Conservation (phyloP, 2,797 vertebrate genomes). For the Channa striata region DNA sequence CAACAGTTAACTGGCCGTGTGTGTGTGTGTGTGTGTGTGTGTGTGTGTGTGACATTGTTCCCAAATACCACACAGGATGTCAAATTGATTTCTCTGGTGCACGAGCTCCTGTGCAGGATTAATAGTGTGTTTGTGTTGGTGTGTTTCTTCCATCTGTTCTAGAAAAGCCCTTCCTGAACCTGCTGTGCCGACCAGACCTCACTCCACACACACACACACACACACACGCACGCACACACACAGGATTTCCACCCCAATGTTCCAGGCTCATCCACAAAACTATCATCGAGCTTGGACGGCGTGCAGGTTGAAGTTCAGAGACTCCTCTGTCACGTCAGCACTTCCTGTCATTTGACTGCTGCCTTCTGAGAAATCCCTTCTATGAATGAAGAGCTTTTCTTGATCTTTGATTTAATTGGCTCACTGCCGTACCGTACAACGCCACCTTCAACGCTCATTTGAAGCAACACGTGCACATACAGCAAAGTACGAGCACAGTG, state of each 20-base stretch:
- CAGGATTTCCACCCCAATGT: too few species aligned
- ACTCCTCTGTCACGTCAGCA: too few species aligned
- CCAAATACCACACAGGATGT: conserved; percentile 39
- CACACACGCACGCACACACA: conserved; percentile 31
- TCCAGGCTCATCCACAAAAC: neutral
- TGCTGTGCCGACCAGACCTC: conserved; percentile 55
- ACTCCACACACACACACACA: conserved; percentile 16
- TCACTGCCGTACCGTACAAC: too few species aligned
- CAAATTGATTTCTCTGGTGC: conserved; percentile 43
- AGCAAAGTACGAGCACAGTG: too few species aligned
- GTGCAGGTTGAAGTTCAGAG: too few species aligned
- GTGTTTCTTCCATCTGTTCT: conserved; percentile 71
- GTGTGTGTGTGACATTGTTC: neutral
- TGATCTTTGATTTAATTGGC: too few species aligned
- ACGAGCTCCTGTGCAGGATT: neutral
- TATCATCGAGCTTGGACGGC: too few species aligned
- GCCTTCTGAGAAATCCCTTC: too few species aligned
- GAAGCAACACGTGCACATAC: too few species aligned
- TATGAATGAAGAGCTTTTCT: too few species aligned
- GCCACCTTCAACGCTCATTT: too few species aligned
- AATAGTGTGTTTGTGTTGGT: conserved; percentile 10
- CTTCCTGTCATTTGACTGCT: too few species aligned
- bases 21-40: neutral
- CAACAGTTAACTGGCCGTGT: neutral
- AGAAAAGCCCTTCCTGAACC: conserved; percentile 74